phyloP scores from a whole-genome alignment of 2,113 vertebrate species.

The Calcarius ornatus region DNA sequence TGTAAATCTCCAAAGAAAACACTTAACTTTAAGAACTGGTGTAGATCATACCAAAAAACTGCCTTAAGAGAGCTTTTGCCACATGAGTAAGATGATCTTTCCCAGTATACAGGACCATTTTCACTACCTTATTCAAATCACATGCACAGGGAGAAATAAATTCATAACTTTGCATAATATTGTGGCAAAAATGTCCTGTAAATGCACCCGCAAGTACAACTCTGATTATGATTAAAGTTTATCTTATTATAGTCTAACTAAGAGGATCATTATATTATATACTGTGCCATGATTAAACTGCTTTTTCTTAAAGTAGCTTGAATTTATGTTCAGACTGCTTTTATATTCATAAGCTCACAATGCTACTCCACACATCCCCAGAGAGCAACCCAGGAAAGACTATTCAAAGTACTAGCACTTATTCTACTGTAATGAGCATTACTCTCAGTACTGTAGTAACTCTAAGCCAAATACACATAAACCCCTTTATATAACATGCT shows the following conservation, averaged over 20 bases:
- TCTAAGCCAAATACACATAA: conserved; percentile 38
- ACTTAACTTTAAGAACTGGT: background rate
- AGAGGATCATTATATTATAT: conserved; percentile 44
- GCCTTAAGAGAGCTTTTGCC: background rate
- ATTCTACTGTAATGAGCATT: conserved; percentile 13
- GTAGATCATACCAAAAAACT: background rate
- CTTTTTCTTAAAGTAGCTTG: background rate
- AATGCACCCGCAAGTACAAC: background rate
- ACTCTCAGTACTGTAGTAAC: conserved; percentile 10
- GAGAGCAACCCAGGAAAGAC: conserved; percentile 1
- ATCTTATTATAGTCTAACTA: conserved; percentile 27
- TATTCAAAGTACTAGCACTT: conserved; percentile 15
- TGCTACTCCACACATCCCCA: background rate
- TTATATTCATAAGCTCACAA: background rate
- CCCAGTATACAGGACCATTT: background rate
- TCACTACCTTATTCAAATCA: background rate
- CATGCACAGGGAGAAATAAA: conserved; percentile 4
- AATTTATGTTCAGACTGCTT: background rate
- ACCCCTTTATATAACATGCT: background rate
- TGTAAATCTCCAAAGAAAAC: background rate
- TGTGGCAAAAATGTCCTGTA: conserved; percentile 29
- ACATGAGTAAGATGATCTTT: background rate
- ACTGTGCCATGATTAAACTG: background rate
- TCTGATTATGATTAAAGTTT: conserved; percentile 47
- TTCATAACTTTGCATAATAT: conserved; percentile 34